These are phyloP conservation scores for Motacilla alba DNA, from an alignment of 2,113 vertebrate species.

Conservation along the genomic window DNA sequence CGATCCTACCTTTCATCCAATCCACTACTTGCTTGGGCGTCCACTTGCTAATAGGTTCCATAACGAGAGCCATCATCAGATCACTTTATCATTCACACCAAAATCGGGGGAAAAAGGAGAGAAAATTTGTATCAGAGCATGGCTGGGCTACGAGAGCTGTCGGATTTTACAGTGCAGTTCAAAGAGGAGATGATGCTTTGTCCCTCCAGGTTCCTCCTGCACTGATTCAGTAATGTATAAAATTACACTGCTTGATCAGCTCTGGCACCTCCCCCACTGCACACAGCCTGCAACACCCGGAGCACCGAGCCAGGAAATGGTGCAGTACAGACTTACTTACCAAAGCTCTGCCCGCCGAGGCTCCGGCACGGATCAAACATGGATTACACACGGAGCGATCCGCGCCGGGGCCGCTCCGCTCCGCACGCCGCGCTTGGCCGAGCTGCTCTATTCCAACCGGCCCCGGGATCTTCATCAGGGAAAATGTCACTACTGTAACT, in stretches of 20 bases:
- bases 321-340: slow-evolving; percentile 77
- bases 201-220: slow-evolving; percentile 72
- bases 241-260: slow-evolving; percentile 73
- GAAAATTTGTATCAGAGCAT: slow-evolving; percentile 78
- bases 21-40: slow-evolving; percentile 89
- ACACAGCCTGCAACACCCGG: slow-evolving; percentile 66
- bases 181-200: slow-evolving; percentile 71
- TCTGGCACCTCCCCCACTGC: slow-evolving; percentile 70
- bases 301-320: slow-evolving; percentile 80
- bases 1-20: slow-evolving; percentile 89
- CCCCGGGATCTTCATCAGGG: not conserved
- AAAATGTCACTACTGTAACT: slow-evolving; percentile 47
- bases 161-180: slow-evolving; percentile 79
- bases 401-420: not conserved
- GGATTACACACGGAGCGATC: slow-evolving; percentile 5
- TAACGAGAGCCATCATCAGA: slow-evolving; percentile 88
- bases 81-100: slow-evolving; percentile 80
- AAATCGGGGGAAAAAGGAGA: slow-evolving; percentile 45
- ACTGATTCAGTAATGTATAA: slow-evolving; percentile 76
- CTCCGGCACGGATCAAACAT: slow-evolving; percentile 34
- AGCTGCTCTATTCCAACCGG: not conserved
- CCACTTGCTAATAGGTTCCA: slow-evolving; percentile 94
- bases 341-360: slow-evolving; percentile 49
- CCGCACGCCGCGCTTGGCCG: not conserved
- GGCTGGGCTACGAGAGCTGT: slow-evolving; percentile 74